These are phyloP conservation scores for Amphipoea lucens DNA, from an alignment of 2,888 invertebrate genomes.

Conservation along the genomic window DNA sequence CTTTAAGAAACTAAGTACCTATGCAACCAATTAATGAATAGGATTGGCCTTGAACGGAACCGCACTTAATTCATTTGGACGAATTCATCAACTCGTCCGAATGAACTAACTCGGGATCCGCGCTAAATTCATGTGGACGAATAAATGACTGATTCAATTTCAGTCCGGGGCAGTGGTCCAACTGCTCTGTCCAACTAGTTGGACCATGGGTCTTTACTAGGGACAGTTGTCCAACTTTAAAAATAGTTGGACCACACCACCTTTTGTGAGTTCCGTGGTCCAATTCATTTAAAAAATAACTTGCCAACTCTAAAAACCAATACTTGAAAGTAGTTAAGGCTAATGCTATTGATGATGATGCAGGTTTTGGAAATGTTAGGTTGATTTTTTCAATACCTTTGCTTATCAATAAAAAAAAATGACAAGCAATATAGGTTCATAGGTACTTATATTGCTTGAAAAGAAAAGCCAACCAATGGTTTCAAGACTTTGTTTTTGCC, in stretches of 20 bases:
- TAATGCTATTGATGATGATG: neutral
- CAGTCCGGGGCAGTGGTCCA: no score
- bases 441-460: neutral
- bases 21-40: neutral
- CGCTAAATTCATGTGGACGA: neutral
- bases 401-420: neutral
- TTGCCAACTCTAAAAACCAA: no score
- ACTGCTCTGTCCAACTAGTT: no score
- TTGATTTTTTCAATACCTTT: no score
- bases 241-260: no score
- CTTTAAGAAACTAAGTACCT: neutral
- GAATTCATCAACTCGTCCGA: neutral
- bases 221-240: no score
- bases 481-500: neutral
- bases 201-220: no score
- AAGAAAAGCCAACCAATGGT: neutral
- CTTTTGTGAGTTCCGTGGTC: no score
- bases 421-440: no score
- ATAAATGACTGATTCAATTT: neutral
- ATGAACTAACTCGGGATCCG: neutral
- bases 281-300: no score
- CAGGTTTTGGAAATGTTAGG: neutral
- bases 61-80: neutral
- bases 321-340: neutral
- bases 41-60: constrained; percentile 19